A percentile compares a stretch with the other conserved stretches of the same genome.
phyloP scores from a whole-genome alignment of 2,888 invertebrate genomes.

The Hybos culiciformis region DNA sequence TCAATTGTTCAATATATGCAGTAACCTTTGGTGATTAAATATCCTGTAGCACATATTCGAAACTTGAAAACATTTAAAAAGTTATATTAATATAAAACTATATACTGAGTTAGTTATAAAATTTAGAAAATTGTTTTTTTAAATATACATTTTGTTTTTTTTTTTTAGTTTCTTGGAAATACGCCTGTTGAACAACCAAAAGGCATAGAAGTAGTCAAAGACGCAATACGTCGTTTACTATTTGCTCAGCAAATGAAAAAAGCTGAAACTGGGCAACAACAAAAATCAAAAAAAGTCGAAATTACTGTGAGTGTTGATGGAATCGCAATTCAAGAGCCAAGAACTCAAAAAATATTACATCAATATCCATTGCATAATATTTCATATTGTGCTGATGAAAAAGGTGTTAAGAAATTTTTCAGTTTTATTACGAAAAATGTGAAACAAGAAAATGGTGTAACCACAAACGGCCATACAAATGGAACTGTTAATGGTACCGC shows the following conservation, averaged over 20 bases:
- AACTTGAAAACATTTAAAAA: no score
- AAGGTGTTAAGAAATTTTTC: conserved; percentile 94
- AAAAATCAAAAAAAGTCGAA: conserved; percentile 83
- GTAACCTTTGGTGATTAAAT: no score
- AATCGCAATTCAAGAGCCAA: conserved; percentile 74
- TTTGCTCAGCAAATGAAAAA: conserved; percentile 87
- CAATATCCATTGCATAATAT: conserved; percentile 95
- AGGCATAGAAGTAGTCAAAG: conserved; percentile 95
- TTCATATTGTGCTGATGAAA: conserved; percentile 98
- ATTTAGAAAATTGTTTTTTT: not conserved
- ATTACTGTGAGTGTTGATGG: conserved; percentile 96
- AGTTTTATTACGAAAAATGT: conserved; percentile 35
- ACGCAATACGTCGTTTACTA: conserved; percentile 90
- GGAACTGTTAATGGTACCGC: conserved; percentile 11
- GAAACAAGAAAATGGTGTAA: conserved; percentile 13
- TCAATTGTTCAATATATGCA: no score
- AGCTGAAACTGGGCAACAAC: conserved; percentile 63
- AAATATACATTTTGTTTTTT: conserved; percentile 7
- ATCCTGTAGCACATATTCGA: no score
- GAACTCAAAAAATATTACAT: conserved; percentile 69
- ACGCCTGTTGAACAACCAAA: conserved; percentile 92
- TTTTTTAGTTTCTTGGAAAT: conserved; percentile 76
- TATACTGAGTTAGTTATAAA: no score
- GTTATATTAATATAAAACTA: no score
- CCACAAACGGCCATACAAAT: conserved; percentile 13